A percentile compares a stretch with the other conserved stretches of the same genome.
Evolutionary conservation across 2,113 vertebrate genomes (phyloP).

Genomic region (Corydoras sp.): DNA sequence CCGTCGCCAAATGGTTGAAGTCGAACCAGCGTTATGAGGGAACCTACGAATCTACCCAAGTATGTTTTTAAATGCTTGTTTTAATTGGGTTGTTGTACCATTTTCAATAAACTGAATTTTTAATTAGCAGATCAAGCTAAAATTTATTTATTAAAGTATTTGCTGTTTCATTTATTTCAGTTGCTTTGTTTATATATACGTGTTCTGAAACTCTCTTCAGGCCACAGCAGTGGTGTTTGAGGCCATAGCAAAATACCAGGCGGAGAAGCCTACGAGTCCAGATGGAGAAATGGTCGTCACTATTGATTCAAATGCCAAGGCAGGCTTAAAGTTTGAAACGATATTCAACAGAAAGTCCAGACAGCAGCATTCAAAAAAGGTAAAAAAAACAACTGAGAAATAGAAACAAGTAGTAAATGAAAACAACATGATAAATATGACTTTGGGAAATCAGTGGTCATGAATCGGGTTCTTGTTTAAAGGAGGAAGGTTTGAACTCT

Average conservation of each 20-base stretch:
- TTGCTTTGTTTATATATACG: neutral
- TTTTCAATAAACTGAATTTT: too few relatives aligned
- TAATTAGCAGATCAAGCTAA: neutral
- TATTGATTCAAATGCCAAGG: slow-evolving; percentile 41
- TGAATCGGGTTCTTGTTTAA: neutral
- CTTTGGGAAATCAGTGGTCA: neutral
- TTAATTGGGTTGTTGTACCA: neutral
- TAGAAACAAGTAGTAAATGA: neutral
- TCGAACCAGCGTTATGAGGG: slow-evolving; percentile 60
- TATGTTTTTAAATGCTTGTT: slow-evolving; percentile 17
- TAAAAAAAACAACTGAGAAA: neutral
- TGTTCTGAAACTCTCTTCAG: slow-evolving; percentile 49
- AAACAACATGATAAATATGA: too few relatives aligned
- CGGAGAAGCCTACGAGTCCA: neutral
- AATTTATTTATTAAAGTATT: too few relatives aligned
- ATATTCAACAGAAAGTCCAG: neutral
- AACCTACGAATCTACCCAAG: slow-evolving; percentile 81
- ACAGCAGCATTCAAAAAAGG: slow-evolving; percentile 1
- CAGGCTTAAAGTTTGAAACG: neutral
- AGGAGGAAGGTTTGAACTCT: too few relatives aligned
- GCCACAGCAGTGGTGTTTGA: slow-evolving; percentile 85
- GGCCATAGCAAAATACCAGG: slow-evolving; percentile 75
- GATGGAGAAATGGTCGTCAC: slow-evolving; percentile 67
- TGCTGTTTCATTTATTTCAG: neutral
- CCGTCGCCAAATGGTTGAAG: slow-evolving; percentile 72